Conservation (phyloP, 2,113 vertebrate species). For the Pluvianellus socialis region DNA sequence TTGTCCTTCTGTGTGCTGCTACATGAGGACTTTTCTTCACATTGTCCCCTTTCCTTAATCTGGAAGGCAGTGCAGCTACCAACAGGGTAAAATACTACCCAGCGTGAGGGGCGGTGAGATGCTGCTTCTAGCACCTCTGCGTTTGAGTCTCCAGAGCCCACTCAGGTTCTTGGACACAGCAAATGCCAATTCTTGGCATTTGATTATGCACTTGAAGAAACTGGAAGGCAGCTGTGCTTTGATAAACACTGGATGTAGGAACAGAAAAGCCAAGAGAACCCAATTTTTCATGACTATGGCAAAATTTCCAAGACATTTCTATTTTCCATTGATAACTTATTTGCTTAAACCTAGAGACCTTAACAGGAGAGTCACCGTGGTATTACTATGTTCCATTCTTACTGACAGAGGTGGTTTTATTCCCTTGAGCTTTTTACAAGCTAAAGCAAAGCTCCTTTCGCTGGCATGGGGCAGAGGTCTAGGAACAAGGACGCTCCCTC, state of each 20-base stretch:
- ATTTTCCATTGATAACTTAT: conserved; percentile 50
- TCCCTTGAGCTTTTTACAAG: not conserved
- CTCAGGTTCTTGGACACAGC: not conserved
- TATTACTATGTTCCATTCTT: not conserved
- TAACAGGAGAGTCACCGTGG: conserved; percentile 10
- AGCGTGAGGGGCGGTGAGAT: not conserved
- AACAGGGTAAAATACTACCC: not conserved
- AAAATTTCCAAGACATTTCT: conserved; percentile 18
- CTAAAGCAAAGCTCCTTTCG: not conserved
- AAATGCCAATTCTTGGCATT: not conserved
- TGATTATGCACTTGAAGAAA: not conserved
- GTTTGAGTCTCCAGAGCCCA: not conserved
- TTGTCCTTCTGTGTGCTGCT: not conserved
- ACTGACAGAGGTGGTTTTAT: not conserved
- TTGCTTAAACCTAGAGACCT: conserved; percentile 43
- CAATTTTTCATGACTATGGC: not conserved
- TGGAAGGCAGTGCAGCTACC: not conserved
- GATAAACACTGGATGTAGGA: not conserved
- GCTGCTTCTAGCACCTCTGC: not conserved
- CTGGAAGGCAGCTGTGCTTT: not conserved
- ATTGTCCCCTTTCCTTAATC: not conserved
- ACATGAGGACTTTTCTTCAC: not conserved
- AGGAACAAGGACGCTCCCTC: not conserved
- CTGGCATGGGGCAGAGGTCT: not conserved
- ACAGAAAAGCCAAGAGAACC: not conserved